These are phyloP conservation scores for Microctenopoma stevenorrisi DNA, from an alignment of 2,797 vertebrate species.

Conservation along the genomic window DNA sequence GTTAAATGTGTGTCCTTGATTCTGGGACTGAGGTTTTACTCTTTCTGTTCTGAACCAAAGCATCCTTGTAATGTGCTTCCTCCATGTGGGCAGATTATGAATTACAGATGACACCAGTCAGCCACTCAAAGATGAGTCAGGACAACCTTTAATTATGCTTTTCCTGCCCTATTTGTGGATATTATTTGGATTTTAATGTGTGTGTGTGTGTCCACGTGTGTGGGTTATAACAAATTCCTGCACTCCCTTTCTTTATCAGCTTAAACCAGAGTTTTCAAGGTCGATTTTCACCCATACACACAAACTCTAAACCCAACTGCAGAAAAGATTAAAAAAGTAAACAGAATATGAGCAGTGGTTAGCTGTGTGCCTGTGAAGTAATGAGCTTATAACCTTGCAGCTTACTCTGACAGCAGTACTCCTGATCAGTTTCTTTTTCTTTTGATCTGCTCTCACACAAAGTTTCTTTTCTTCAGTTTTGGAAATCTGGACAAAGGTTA, in stretches of 20 bases:
- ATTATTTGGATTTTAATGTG: neutral
- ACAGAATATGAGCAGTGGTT: constrained; percentile 22
- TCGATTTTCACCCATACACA: constrained; percentile 13
- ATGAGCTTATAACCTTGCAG: constrained; percentile 9
- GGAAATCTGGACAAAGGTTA: constrained; percentile 41
- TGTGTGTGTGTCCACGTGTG: neutral
- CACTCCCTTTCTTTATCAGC: constrained; percentile 30
- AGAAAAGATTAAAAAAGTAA: constrained; percentile 46
- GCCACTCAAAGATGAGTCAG: neutral
- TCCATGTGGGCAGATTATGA: constrained; percentile 18
- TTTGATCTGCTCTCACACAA: neutral
- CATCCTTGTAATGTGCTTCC: constrained; percentile 2
- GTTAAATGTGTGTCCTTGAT: too few relatives aligned
- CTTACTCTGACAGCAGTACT: neutral
- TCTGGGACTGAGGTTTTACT: too few relatives aligned
- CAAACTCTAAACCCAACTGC: neutral
- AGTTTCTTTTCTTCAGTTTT: constrained; percentile 11
- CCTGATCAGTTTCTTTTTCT: neutral
- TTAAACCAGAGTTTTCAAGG: constrained; percentile 44
- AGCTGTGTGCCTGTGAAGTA: neutral
- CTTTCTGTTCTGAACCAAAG: too few relatives aligned
- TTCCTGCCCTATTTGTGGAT: neutral
- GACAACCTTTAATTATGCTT: neutral
- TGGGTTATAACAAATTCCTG: constrained; percentile 2
- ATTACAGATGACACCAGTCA: constrained; percentile 19